Percentiles rank a stretch among this genome's conserved stretches.
Conservation (phyloP, 2,113 vertebrate genomes). For the Uropsilus gracilis region DNA sequence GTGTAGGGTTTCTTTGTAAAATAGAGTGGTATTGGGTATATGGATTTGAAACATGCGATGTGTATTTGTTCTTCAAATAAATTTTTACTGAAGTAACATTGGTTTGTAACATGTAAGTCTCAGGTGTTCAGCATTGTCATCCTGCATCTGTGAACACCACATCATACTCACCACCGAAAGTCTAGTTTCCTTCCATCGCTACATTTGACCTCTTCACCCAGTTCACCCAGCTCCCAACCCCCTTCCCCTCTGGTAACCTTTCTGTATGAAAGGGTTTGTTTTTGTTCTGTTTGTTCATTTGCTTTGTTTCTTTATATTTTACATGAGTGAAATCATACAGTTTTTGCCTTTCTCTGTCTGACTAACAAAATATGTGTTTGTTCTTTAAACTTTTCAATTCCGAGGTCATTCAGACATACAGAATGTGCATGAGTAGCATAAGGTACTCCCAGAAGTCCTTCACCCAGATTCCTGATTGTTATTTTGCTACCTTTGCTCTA, state of each 20-base stretch:
- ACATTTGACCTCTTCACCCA: not conserved
- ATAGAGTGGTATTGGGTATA: not conserved
- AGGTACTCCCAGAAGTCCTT: not conserved
- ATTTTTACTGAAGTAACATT: too few species aligned
- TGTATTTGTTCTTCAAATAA: too few species aligned
- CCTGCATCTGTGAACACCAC: too few species aligned
- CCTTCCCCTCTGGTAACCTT: not conserved
- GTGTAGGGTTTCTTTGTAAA: not conserved
- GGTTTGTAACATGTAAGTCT: too few species aligned
- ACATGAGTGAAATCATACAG: not conserved
- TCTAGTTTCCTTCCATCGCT: not conserved
- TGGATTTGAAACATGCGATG: constrained; percentile 10
- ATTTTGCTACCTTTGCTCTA: not conserved
- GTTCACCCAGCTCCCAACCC: not conserved
- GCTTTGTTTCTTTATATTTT: not conserved
- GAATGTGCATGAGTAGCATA: not conserved
- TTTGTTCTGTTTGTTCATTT: not conserved
- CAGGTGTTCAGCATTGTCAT: too few species aligned
- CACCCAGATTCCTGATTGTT: not conserved
- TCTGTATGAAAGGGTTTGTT: not conserved
- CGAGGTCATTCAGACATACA: constrained; percentile 18
- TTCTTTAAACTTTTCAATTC: constrained; percentile 11
- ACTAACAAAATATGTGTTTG: not conserved
- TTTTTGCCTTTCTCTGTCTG: not conserved
- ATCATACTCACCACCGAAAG: not conserved